Evolutionary conservation across 2,797 vertebrate species (phyloP).

Genomic region (Protosalanx chinensis): DNA sequence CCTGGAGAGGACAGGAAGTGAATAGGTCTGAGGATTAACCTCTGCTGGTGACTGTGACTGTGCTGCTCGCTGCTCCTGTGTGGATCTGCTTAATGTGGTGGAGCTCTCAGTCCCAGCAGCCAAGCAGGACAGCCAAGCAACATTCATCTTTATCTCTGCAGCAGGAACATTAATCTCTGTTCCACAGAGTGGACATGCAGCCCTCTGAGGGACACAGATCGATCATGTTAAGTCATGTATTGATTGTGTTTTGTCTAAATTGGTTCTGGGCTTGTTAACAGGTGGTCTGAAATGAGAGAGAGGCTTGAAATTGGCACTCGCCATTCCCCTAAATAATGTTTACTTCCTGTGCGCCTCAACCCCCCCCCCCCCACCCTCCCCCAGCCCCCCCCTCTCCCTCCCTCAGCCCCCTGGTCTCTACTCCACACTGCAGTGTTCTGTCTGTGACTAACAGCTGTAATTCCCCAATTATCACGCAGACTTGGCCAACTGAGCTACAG

Average conservation of each 20-base stretch:
- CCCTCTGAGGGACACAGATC: constrained; percentile 30
- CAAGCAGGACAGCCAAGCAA: neutral
- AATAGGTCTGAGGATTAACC: neutral
- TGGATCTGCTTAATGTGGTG: too few relatives aligned
- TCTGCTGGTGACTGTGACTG: neutral
- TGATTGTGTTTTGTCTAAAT: constrained; percentile 65
- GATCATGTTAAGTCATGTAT: constrained; percentile 56
- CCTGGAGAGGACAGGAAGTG: neutral
- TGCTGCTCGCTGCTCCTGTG: too few relatives aligned
- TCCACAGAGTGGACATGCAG: constrained; percentile 25
- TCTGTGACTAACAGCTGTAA: constrained; percentile 84
- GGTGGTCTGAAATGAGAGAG: constrained; percentile 28
- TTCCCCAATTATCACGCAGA: constrained; percentile 77
- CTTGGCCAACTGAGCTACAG: constrained; percentile 71
- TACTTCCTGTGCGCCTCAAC: constrained; percentile 70
- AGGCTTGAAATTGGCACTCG: constrained; percentile 53
- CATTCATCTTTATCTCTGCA: too few relatives aligned
- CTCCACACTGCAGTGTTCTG: constrained; percentile 73
- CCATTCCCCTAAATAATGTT: constrained; percentile 77
- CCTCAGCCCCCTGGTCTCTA: constrained; percentile 62
- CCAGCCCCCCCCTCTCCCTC: constrained; percentile 39
- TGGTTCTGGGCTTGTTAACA: constrained; percentile 40
- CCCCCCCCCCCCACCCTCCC: constrained; percentile 65
- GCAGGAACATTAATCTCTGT: constrained; percentile 58
- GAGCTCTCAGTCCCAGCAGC: constrained; percentile 12